phyloP scores from a whole-genome alignment of 2,797 vertebrate species.

The Ctenopoma multispine region DNA sequence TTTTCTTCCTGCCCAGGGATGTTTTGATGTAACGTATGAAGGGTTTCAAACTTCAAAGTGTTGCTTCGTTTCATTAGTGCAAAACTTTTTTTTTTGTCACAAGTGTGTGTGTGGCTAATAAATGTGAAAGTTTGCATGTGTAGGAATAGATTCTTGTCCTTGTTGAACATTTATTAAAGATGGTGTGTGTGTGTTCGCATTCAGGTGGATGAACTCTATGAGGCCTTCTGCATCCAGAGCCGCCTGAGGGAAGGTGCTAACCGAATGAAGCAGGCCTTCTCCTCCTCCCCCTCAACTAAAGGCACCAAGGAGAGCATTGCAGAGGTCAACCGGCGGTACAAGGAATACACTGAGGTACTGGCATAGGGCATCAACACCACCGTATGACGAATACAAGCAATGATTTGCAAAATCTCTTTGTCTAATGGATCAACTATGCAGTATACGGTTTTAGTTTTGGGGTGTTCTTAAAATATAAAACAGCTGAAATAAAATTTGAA shows the following conservation, averaged over 20 bases:
- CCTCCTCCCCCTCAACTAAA: constrained; percentile 92
- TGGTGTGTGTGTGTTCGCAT: constrained; percentile 5
- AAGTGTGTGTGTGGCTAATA: neutral
- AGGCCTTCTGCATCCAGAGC: constrained; percentile 97
- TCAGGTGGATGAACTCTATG: constrained; percentile 98
- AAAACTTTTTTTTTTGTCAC: constrained; percentile 8
- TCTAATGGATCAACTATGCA: neutral
- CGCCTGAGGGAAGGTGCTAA: constrained; percentile 95
- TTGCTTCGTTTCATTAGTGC: constrained; percentile 16
- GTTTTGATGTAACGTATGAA: constrained; percentile 44
- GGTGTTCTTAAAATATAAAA: neutral
- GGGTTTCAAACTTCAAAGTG: constrained; percentile 33
- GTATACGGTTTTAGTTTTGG: neutral
- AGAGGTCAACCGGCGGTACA: constrained; percentile 93
- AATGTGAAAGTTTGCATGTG: neutral
- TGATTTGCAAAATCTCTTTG: neutral
- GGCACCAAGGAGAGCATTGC: constrained; percentile 94
- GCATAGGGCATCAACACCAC: neutral
- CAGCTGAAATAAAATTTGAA: too few relatives aligned
- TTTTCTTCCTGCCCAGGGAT: constrained; percentile 47
- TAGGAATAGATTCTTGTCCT: neutral
- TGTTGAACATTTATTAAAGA: constrained; percentile 31
- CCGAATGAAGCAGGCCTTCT: constrained; percentile 98
- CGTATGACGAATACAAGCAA: neutral
- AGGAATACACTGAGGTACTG: constrained; percentile 96